Evolutionary conservation across 2,888 invertebrate genomes (phyloP).

Genomic region (Tetropium fuscum): DNA sequence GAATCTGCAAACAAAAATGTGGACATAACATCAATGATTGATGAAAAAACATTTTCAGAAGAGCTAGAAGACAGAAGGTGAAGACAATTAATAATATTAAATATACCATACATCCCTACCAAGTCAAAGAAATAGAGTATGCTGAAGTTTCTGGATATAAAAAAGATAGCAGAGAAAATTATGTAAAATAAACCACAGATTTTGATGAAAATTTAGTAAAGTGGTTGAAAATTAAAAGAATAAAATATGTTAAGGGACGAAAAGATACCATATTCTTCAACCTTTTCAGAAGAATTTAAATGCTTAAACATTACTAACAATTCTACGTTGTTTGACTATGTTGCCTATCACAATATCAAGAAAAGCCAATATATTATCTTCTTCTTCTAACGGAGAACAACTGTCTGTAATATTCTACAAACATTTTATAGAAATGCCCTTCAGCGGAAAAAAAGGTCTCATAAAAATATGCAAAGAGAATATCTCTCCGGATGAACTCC

Average conservation of each 20-base stretch:
- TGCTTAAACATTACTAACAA: too few species aligned
- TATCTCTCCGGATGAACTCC: too few species aligned
- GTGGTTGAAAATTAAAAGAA: neutral
- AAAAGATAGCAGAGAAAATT: neutral
- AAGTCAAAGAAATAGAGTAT: conserved; percentile 1
- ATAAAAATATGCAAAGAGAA: too few species aligned
- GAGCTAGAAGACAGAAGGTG: conserved; percentile 1
- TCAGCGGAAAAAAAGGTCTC: too few species aligned
- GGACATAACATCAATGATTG: neutral
- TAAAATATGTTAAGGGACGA: neutral
- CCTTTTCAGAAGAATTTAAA: too few species aligned
- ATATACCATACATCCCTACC: conserved; percentile 1
- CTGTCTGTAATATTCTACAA: too few species aligned
- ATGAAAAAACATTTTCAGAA: conserved; percentile 2
- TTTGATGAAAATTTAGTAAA: neutral
- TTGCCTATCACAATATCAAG: too few species aligned
- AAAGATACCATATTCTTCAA: neutral
- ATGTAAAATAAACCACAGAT: conserved; percentile 1
- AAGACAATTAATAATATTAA: conserved; percentile 2
- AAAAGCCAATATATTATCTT: too few species aligned
- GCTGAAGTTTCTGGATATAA: neutral
- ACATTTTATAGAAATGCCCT: too few species aligned
- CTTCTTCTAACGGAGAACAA: too few species aligned
- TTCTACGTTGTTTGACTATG: too few species aligned
- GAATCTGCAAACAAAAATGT: conserved; percentile 14